Evolutionary conservation across 2,888 invertebrate genomes (phyloP).

Genomic region (Empis stercorea): DNA sequence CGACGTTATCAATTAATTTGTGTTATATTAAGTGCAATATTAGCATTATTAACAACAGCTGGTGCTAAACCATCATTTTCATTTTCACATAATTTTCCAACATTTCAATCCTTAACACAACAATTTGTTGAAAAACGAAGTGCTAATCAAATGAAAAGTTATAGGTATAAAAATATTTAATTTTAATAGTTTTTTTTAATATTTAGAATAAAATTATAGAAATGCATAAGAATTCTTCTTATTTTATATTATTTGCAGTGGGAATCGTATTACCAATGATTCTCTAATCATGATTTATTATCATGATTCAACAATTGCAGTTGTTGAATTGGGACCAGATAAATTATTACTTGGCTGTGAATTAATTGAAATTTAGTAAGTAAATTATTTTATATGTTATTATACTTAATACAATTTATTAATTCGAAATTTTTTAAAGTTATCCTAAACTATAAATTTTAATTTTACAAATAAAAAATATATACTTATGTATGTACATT

Average conservation of each 20-base stretch:
- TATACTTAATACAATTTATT: too few species aligned
- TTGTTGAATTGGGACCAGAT: slow-evolving; percentile 61
- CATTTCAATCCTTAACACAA: slow-evolving; percentile 33
- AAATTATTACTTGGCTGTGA: slow-evolving; percentile 64
- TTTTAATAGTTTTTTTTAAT: too few species aligned
- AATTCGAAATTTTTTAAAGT: too few species aligned
- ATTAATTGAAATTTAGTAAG: slow-evolving; percentile 79
- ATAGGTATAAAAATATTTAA: slow-evolving; percentile 25
- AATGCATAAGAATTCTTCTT: too few species aligned
- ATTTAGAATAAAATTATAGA: too few species aligned
- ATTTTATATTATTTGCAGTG: slow-evolving; percentile 41
- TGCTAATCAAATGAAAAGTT: slow-evolving; percentile 32
- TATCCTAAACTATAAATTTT: too few species aligned
- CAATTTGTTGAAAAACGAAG: slow-evolving; percentile 33
- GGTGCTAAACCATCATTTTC: slow-evolving; percentile 33
- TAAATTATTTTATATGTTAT: slow-evolving; percentile 22
- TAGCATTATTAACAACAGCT: slow-evolving; percentile 27
- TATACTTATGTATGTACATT: too few species aligned
- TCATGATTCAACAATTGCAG: slow-evolving; percentile 71
- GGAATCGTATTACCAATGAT: slow-evolving; percentile 49
- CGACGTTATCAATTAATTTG: slow-evolving; percentile 23
- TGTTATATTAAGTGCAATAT: slow-evolving; percentile 22
- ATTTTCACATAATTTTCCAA: slow-evolving; percentile 30
- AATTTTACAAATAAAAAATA: too few species aligned
- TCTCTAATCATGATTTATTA: slow-evolving; percentile 63